Percentiles rank a stretch among this genome's conserved stretches.
Conservation (phyloP, 53 echinoderm and acorn worm genomes). For the Echinometra lucunter region DNA sequence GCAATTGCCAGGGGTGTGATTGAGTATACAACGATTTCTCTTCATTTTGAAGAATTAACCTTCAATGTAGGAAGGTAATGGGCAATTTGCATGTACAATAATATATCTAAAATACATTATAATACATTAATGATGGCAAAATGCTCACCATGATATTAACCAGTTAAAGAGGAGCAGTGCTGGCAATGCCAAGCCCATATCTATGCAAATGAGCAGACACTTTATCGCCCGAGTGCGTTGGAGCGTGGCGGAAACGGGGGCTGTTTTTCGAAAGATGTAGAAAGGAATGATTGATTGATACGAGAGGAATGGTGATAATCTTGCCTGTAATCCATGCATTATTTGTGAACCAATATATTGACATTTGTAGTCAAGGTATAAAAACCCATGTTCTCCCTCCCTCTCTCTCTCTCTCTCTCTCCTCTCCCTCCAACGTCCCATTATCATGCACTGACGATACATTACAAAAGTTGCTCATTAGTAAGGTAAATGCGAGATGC, state of each 20-base stretch:
- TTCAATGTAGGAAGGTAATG: not conserved
- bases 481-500: constrained; percentile 7
- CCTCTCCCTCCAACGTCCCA: not conserved
- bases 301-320: constrained; percentile 32
- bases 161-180: not conserved
- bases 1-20: not conserved
- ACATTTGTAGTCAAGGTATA: constrained; percentile 32
- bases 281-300: constrained; percentile 60
- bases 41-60: not conserved
- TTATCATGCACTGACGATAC: not conserved
- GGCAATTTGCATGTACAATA: not conserved
- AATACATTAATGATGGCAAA: not conserved
- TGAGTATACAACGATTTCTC: not conserved
- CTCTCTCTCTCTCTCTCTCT: constrained; percentile 2
- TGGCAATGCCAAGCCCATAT: constrained; percentile 16
- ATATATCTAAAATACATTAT: not conserved
- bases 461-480: constrained; percentile 48
- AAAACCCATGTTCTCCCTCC: not conserved
- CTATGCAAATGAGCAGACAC: constrained; percentile 54
- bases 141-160: not conserved
- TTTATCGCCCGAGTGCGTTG: constrained; percentile 3
- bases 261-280: constrained; percentile 3
- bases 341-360: constrained; percentile 51
- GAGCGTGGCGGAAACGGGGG: constrained; percentile 23
- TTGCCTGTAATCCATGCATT: constrained; percentile 34